Percentiles rank a stretch among this genome's conserved stretches.
phyloP scores from a whole-genome alignment of 2,113 vertebrate genomes.

The Aspidoscelis tigris region DNA sequence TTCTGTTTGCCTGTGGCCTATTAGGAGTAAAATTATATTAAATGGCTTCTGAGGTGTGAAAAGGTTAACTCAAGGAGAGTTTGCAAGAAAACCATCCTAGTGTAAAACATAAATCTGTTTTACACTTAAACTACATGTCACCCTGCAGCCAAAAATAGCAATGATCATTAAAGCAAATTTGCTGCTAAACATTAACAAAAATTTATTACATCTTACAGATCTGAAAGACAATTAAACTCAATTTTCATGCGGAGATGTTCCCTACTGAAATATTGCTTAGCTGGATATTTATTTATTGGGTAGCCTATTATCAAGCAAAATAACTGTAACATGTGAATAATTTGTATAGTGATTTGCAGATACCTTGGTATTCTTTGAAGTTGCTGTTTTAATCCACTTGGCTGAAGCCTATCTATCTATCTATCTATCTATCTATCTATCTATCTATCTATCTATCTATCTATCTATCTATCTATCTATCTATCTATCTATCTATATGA shows the following conservation, averaged over 20 bases:
- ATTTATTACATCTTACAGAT: constrained; percentile 68
- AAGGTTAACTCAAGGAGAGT: constrained; percentile 73
- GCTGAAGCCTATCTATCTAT: too few species aligned
- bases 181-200: constrained; percentile 69
- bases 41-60: constrained; percentile 61
- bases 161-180: constrained; percentile 73
- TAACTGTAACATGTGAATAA: background rate
- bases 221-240: constrained; percentile 69
- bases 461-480: too few species aligned
- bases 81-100: constrained; percentile 55
- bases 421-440: too few species aligned
- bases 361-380: background rate
- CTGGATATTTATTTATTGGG: constrained; percentile 20
- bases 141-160: constrained; percentile 67
- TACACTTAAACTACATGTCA: constrained; percentile 63
- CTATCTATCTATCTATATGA: too few species aligned
- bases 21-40: constrained; percentile 67
- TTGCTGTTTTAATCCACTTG: background rate
- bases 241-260: constrained; percentile 60
- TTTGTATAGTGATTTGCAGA: background rate
- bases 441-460: too few species aligned
- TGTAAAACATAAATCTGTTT: constrained; percentile 70
- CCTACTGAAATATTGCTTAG: constrained; percentile 48
- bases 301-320: background rate
- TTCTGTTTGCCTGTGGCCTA: constrained; percentile 57